Evolutionary conservation across 2,797 vertebrate genomes (phyloP), one percentile per base, ranked within the genome.

Genomic region (Amazona ochrocephala): DNA sequence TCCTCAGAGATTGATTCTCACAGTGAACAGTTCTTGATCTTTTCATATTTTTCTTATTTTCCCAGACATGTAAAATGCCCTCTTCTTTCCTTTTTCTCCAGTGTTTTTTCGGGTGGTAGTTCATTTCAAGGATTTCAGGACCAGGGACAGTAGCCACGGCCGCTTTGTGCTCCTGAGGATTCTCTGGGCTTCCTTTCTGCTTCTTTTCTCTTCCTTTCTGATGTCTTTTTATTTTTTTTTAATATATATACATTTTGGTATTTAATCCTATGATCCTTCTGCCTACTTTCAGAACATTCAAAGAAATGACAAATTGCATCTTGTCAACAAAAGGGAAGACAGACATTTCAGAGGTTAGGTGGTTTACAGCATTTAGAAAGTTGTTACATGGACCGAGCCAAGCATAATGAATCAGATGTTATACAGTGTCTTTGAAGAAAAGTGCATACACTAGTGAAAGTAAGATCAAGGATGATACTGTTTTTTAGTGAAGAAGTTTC

Each of bases 161-260:
- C 18, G 1, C 22, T 1, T 5, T 9, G 10, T 6, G 3, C 2
- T 8, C 29, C 64, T 8, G 23, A 50, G 56, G 34, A 27, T 32
- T 71, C 26, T 45, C 56, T n/a, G 20, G 24, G 5, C 29, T 87
- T 72, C 10, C 32, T 42, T 66, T 79, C 72, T n/a, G 2, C 24
- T 30, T 42, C 23, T n/a, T 66, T 83, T 19, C n/a, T 20, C 5
- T 22, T 73, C 34, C 18, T 32, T 66, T n/a, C 34, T 26, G 10
- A 14, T 24, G 5, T 24, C 56, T 60, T 60, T 60, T 60, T 34
- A 1, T 29, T 53, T 4, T 53, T 45, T 19, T 47, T 18, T 19
- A 2, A 61, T 60, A 60, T 60, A 37, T 60, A 65, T 47, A 17
- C 15, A 10, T 87, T 65, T 79, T 79, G 47, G 13, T 53, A n/a